Evolutionary conservation across 2,888 invertebrate species (phyloP), one percentile per base, ranked within the genome.

Genomic region (Drosophila tripunctata): DNA sequence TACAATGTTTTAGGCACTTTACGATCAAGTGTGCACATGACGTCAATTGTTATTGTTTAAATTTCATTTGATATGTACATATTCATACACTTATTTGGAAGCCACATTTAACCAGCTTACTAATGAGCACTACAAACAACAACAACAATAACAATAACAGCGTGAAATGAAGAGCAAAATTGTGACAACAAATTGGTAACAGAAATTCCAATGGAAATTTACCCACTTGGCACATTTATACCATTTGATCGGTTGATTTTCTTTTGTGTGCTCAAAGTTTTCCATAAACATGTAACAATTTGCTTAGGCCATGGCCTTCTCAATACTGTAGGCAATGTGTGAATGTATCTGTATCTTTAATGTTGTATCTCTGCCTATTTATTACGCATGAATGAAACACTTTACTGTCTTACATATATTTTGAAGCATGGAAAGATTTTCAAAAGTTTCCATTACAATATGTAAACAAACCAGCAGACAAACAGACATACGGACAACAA

Each of bases 391-490:
- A 77, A 73, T 77, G 64, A 68, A 58, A 65, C 35, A 27, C 30
- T 15, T 65, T 69, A 54, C 62, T 73, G 75, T 74, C 69, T n/a
- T n/a, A n/a, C n/a, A 77, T 52, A 70, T 75, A 69, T 57, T 57
- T 51, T 61, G 64, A 73, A 50, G 64, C 67, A 63, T 75, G 76
- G 76, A 80, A 80, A 85, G 67, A 67, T 87, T 84, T 75, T 65
- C 54, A 81, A 81, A 81, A 77, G 68, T 87, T 81, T 81, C 80
- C 80, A 75, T 83, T 71, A 67, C 84, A 83, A 60, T 54, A 65
- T 71, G 80, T 86, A 80, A 80, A 80, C 80, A 86, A 79, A 67
- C 54, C 24, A 47, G 52, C 45, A 41, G 54, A 17, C 52, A 52
- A 30, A 45, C 38, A 12, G 24, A 5, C 17, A 41, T 27, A 19